These are phyloP conservation scores for Diarsia mendica DNA, from an alignment of 2,888 invertebrate species.

Conservation along the genomic window DNA sequence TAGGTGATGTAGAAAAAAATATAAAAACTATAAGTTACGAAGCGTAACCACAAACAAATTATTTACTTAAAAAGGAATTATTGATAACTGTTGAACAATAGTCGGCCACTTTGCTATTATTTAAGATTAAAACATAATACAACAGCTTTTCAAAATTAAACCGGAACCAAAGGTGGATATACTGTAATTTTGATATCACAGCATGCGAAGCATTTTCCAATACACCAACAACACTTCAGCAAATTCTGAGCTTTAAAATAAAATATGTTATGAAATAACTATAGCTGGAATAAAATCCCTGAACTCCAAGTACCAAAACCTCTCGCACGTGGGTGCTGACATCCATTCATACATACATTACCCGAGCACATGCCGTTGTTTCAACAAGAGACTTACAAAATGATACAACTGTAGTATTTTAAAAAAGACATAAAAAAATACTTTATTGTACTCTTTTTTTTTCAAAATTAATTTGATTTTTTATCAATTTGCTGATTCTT, in stretches of 20 bases:
- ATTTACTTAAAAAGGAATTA: no score
- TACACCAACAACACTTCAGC: background rate
- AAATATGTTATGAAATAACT: background rate
- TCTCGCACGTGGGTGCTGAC: conserved; percentile 55
- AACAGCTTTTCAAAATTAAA: background rate
- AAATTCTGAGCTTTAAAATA: background rate
- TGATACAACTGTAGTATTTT: conserved; percentile 23
- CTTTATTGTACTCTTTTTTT: no score
- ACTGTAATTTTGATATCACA: background rate
- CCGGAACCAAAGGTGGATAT: background rate
- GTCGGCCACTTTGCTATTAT: background rate
- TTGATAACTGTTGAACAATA: background rate
- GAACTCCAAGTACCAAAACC: conserved; percentile 72
- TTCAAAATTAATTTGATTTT: background rate
- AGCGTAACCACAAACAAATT: no score
- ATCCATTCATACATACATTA: conserved; percentile 79
- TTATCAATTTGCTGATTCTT: background rate
- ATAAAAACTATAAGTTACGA: no score
- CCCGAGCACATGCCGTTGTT: conserved; percentile 68
- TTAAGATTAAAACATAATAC: background rate
- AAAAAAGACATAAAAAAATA: conserved; percentile 7
- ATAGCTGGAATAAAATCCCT: background rate
- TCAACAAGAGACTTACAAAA: conserved; percentile 30
- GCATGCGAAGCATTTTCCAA: background rate
- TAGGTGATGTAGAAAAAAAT: no score